Conservation (phyloP, 2,888 invertebrate genomes). For the Heliconius ismenius region DNA sequence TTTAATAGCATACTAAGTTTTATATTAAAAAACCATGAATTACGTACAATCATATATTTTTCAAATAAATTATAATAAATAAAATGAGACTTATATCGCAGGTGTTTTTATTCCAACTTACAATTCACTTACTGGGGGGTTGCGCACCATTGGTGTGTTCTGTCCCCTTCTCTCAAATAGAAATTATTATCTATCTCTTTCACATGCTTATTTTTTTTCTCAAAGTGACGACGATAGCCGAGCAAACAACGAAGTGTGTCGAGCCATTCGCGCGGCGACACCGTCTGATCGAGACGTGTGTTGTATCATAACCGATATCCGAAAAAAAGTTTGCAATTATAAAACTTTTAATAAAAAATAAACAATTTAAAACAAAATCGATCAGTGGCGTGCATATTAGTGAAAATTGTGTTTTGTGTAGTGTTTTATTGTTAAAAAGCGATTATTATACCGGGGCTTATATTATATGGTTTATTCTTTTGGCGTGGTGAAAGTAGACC, state of each 20-base stretch:
- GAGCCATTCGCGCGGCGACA: conserved; percentile 66
- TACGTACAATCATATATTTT: conserved; percentile 9
- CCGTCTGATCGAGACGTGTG: conserved; percentile 60
- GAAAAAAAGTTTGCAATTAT: conserved; percentile 75
- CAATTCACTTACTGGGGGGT: conserved; percentile 38
- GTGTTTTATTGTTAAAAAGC: conserved; percentile 79
- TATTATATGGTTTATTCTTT: conserved; percentile 75
- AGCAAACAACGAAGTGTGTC: conserved; percentile 29
- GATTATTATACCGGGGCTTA: conserved; percentile 59
- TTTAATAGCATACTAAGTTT: background rate
- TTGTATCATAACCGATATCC: conserved; percentile 58
- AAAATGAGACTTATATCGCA: conserved; percentile 33
- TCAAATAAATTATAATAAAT: conserved; percentile 14
- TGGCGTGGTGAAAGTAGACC: conserved; percentile 79
- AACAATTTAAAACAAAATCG: conserved; percentile 52
- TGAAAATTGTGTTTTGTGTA: conserved; percentile 59
- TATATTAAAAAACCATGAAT: background rate
- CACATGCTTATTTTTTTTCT: conserved; percentile 60
- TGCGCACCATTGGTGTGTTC: conserved; percentile 47
- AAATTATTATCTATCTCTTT: conserved; percentile 46
- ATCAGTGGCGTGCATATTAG: conserved; percentile 68
- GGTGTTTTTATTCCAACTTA: conserved; percentile 38
- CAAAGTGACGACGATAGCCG: conserved; percentile 45
- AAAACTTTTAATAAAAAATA: conserved; percentile 62
- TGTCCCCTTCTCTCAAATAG: conserved; percentile 50